phyloP scores from a whole-genome alignment of 2,113 vertebrate genomes.

The Oncorhynchus gorbuscha region DNA sequence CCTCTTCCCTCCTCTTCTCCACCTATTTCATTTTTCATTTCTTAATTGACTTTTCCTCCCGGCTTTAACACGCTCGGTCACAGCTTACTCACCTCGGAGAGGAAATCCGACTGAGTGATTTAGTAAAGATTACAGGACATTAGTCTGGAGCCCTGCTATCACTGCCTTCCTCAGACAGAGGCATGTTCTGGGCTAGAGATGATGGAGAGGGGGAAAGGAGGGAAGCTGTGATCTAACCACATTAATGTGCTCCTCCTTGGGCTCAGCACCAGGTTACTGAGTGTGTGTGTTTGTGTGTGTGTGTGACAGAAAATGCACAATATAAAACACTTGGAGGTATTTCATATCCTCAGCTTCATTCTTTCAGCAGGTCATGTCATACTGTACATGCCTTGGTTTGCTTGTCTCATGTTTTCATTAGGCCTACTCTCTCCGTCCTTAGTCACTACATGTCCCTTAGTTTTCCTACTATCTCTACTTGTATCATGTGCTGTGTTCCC shows the following conservation, averaged over 20 bases:
- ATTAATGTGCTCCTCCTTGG: slow-evolving; percentile 44
- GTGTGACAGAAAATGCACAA: slow-evolving; percentile 13
- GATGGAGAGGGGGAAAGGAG: neutral
- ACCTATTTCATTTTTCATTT: slow-evolving; percentile 41
- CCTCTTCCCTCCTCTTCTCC: slow-evolving; percentile 3
- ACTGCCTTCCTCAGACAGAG: neutral
- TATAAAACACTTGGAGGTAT: neutral
- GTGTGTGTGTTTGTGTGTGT: slow-evolving; percentile 8
- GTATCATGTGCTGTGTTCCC: slow-evolving; percentile 29
- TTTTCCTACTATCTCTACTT: slow-evolving; percentile 23
- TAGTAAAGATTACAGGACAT: slow-evolving; percentile 57
- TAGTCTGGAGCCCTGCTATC: slow-evolving; percentile 41
- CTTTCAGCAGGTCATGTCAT: slow-evolving; percentile 30
- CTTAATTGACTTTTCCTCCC: slow-evolving; percentile 51
- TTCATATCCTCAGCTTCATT: slow-evolving; percentile 21
- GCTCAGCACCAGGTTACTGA: neutral
- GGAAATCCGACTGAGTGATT: slow-evolving; percentile 43
- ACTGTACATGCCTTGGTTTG: slow-evolving; percentile 24
- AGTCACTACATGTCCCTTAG: slow-evolving; percentile 11
- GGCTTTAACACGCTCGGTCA: slow-evolving; percentile 48
- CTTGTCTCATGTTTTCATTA: slow-evolving; percentile 32
- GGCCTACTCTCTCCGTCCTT: slow-evolving; percentile 2
- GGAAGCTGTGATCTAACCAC: slow-evolving; percentile 48
- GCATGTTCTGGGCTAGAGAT: neutral
- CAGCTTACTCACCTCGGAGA: slow-evolving; percentile 44